These are phyloP conservation scores for Phyllostomus hastatus DNA, from an alignment of 2,113 vertebrate genomes.

Conservation along the genomic window DNA sequence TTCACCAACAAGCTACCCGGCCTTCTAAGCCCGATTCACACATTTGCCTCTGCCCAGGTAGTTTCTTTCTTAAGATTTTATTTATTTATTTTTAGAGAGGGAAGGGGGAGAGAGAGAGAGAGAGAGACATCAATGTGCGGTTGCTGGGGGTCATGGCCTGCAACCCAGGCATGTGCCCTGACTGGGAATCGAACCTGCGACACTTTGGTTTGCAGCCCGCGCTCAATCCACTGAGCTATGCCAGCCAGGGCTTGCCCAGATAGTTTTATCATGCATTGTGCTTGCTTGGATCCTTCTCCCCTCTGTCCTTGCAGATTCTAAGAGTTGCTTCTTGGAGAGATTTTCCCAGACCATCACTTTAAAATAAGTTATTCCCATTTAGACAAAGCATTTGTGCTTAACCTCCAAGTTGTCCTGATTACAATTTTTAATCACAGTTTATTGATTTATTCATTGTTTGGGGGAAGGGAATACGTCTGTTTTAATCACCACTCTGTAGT, in stretches of 20 bases:
- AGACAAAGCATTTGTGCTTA: background rate
- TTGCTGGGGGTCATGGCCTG: too few relatives aligned
- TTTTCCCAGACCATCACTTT: background rate
- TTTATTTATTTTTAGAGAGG: too few relatives aligned
- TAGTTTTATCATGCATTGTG: background rate
- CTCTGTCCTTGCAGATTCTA: background rate
- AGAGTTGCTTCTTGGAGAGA: background rate
- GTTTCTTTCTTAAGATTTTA: background rate
- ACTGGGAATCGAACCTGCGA: too few relatives aligned
- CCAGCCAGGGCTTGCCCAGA: too few relatives aligned
- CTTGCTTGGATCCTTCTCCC: background rate
- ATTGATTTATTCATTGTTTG: background rate
- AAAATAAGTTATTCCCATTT: background rate
- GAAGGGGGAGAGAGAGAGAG: too few relatives aligned
- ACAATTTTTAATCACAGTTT: background rate
- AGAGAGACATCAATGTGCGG: too few relatives aligned
- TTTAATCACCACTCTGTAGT: background rate
- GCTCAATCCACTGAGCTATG: too few relatives aligned
- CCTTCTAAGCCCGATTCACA: background rate
- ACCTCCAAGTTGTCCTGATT: background rate
- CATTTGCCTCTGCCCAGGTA: background rate
- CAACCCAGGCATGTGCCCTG: too few relatives aligned
- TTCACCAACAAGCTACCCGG: background rate
- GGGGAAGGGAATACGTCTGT: background rate
- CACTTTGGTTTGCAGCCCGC: too few relatives aligned